phyloP scores from a whole-genome alignment of 2,113 vertebrate species.

The Rhea pennata region DNA sequence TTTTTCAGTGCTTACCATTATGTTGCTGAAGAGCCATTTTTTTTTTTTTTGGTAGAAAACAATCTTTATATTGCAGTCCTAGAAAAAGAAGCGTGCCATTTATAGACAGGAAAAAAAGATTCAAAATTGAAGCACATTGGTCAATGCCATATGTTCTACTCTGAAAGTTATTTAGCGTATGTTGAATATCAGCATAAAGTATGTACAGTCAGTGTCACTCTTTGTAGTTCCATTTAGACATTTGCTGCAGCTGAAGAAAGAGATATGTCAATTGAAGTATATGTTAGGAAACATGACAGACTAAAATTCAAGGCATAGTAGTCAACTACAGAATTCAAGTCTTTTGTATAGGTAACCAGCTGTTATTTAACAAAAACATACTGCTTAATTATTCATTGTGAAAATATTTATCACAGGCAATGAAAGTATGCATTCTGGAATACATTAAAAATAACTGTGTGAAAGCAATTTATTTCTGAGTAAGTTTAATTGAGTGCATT shows the following conservation, averaged over 20 bases:
- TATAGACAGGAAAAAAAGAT: background rate
- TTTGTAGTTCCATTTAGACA: background rate
- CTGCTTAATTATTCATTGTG: background rate
- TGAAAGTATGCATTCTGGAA: background rate
- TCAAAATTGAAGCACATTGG: background rate
- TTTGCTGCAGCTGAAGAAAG: background rate
- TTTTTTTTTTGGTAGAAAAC: background rate
- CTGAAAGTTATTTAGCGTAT: background rate
- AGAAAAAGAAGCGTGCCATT: background rate
- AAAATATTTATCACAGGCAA: constrained; percentile 49
- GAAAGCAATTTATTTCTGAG: background rate
- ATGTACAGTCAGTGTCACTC: background rate
- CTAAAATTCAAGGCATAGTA: background rate
- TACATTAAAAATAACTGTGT: background rate
- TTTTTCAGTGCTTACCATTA: background rate
- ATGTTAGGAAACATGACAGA: background rate
- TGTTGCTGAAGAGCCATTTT: background rate
- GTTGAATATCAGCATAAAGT: background rate
- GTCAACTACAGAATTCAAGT: background rate
- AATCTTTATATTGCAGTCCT: background rate
- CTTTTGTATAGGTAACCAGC: constrained; percentile 29
- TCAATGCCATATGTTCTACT: background rate
- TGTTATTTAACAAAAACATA: constrained; percentile 33
- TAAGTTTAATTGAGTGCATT: background rate
- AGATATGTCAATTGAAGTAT: background rate